Evolutionary conservation across 2,888 invertebrate genomes (phyloP).

Genomic region (Drosophila anceps): DNA sequence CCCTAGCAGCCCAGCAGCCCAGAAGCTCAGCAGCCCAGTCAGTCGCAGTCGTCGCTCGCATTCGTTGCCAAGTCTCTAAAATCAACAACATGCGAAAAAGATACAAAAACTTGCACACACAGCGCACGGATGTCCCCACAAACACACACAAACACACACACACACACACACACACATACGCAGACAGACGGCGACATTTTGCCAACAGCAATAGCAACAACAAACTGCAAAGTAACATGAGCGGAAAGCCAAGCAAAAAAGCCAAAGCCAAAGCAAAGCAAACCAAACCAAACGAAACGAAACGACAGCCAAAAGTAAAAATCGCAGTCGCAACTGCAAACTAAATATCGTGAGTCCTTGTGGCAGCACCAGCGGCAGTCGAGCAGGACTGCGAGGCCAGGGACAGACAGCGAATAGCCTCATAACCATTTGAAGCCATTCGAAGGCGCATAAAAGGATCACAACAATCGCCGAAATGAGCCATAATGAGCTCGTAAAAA

Average conservation of each 20-base stretch:
- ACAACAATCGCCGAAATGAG: conserved; percentile 86
- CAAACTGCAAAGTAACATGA: conserved; percentile 61
- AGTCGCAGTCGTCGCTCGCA: conserved; percentile 26
- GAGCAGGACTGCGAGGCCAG: conserved; percentile 43
- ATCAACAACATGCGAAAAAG: conserved; percentile 76
- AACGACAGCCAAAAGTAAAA: conserved; percentile 66
- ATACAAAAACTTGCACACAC: conserved; percentile 77
- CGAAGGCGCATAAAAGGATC: conserved; percentile 86
- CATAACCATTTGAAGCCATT: conserved; percentile 85
- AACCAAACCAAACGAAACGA: conserved; percentile 49
- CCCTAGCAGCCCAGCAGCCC: neutral
- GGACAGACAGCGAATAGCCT: conserved; percentile 80
- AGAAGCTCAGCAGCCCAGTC: neutral
- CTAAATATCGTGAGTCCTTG: conserved; percentile 68
- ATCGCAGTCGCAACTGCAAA: conserved; percentile 81
- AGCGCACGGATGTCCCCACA: conserved; percentile 57
- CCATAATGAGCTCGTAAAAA: conserved; percentile 86
- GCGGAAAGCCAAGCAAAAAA: conserved; percentile 61
- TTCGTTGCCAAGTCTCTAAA: conserved; percentile 78
- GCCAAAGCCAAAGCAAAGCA: conserved; percentile 43
- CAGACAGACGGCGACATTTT: conserved; percentile 76
- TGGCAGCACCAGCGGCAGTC: conserved; percentile 33
- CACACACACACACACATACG: conserved; percentile 12
- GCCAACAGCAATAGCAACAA: conserved; percentile 54
- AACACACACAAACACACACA: conserved; percentile 13